Percentiles rank a stretch among this genome's conserved stretches.
These are phyloP conservation scores for Drymodes brunneopygia DNA, from an alignment of 2,113 vertebrate genomes.

Conservation along the genomic window DNA sequence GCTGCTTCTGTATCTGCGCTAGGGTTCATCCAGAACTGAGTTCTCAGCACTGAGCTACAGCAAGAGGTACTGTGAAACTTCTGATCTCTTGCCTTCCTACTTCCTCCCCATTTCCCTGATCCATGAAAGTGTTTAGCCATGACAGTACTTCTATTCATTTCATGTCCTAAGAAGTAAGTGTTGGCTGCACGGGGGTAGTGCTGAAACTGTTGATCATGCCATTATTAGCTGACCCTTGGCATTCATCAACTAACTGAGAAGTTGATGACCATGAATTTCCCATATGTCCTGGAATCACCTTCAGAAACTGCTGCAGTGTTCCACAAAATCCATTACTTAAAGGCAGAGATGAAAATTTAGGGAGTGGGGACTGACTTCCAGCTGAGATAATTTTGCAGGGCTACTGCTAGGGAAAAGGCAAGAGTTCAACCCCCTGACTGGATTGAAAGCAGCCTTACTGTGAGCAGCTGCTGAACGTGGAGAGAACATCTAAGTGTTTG, in stretches of 20 bases:
- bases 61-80: neutral
- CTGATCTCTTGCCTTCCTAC: neutral
- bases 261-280: neutral
- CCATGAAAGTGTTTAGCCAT: neutral
- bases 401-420: neutral
- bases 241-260: neutral
- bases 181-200: neutral
- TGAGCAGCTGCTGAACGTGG: neutral
- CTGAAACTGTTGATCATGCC: neutral
- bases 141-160: neutral
- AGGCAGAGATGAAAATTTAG: neutral
- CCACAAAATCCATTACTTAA: neutral
- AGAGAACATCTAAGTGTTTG: neutral
- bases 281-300: neutral
- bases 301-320: neutral
- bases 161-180: neutral
- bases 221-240: neutral
- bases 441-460: neutral
- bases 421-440: neutral
- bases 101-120: neutral
- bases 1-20: fast-evolving
- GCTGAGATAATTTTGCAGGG: neutral
- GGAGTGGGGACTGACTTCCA: neutral
- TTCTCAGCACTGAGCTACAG: neutral
- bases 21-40: neutral